A percentile compares a stretch with the other conserved stretches of the same genome.
These are phyloP conservation scores for Calypte anna DNA, from an alignment of 2,113 vertebrate genomes.

Conservation along the genomic window DNA sequence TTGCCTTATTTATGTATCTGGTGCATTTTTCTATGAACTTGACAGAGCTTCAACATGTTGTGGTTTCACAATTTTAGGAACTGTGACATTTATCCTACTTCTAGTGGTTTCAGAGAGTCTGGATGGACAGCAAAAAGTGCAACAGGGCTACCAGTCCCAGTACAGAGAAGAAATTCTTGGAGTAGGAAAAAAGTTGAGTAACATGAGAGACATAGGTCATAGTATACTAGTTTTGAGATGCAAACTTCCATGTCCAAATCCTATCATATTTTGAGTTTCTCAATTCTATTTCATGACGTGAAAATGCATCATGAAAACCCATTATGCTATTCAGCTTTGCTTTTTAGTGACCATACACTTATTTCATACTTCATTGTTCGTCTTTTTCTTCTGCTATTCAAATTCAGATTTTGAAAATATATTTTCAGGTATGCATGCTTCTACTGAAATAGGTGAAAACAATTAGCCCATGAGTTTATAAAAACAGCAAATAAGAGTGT, in stretches of 20 bases:
- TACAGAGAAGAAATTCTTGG: neutral
- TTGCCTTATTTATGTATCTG: neutral
- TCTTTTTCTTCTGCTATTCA: neutral
- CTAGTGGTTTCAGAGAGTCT: neutral
- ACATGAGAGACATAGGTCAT: neutral
- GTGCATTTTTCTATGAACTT: neutral
- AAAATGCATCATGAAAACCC: neutral
- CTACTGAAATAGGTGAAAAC: neutral
- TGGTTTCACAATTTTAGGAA: neutral
- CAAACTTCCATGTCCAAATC: neutral
- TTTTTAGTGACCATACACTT: neutral
- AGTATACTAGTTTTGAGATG: neutral
- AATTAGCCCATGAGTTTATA: neutral
- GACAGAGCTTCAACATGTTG: neutral
- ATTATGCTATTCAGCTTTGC: neutral
- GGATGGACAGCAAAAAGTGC: neutral
- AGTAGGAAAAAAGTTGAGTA: neutral
- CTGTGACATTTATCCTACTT: neutral
- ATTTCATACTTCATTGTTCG: neutral
- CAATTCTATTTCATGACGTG: neutral
- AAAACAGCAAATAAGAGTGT: neutral
- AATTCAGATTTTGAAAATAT: neutral
- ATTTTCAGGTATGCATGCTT: neutral
- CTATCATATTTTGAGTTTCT: neutral
- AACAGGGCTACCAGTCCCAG: fast-evolving